A percentile compares a stretch with the other conserved stretches of the same genome.
Conservation (phyloP, 1,140 invertebrate species). For the Rhopalosiphum maidis region DNA sequence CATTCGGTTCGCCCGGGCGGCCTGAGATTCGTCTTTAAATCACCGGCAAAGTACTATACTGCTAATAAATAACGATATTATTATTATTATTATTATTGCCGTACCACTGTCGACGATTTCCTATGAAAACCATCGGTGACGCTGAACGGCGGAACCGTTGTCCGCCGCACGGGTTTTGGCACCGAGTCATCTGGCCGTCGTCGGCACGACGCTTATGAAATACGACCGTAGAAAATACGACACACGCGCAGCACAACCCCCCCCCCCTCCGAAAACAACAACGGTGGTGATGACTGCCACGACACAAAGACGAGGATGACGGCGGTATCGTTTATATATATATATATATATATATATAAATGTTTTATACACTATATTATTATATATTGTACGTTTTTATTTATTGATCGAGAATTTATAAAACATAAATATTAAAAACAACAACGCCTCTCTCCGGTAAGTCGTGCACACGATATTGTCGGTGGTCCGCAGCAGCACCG, state of each 20-base stretch:
- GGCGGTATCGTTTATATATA: background rate
- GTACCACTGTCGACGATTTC: constrained; percentile 15
- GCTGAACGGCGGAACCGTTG: constrained; percentile 10
- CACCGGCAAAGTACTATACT: background rate
- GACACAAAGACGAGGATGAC: background rate
- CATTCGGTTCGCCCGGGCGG: background rate
- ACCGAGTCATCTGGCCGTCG: constrained; percentile 55
- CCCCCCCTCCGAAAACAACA: background rate
- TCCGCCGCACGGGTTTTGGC: constrained; percentile 32
- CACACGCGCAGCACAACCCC: background rate
- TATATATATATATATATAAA: background rate
- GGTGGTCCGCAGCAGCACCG: background rate
- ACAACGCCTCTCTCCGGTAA: constrained; percentile 19
- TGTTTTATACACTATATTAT: background rate
- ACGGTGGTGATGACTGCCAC: background rate
- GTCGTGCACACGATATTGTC: background rate
- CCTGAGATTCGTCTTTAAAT: background rate
- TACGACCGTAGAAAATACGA: background rate
- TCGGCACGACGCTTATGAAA: constrained; percentile 32
- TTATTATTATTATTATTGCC: background rate
- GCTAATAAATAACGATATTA: background rate
- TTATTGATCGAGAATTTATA: constrained; percentile 47
- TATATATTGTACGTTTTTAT: background rate
- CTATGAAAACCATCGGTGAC: background rate
- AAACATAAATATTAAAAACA: constrained; percentile 55